Evolutionary conservation across 2,888 invertebrate species (phyloP).

Genomic region (Cryptocephalus moraei): DNA sequence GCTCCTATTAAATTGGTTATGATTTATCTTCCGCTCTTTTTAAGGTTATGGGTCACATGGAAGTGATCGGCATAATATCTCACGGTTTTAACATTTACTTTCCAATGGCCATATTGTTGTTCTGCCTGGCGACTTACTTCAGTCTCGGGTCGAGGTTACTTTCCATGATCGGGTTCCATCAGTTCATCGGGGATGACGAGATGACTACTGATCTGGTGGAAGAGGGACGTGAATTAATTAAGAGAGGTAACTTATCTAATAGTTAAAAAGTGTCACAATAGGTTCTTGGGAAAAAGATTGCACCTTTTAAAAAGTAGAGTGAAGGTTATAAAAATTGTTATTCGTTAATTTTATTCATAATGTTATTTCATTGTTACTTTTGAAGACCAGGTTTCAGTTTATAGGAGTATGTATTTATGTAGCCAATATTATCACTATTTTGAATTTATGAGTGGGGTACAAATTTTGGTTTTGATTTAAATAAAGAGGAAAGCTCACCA

Average conservation of each 20-base stretch:
- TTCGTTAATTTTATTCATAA: not conserved
- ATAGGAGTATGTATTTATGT: too few species aligned
- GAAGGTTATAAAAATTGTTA: not conserved
- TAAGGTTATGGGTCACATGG: constrained; percentile 98
- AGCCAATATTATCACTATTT: too few species aligned
- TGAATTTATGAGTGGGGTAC: too few species aligned
- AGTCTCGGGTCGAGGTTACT: constrained; percentile 85
- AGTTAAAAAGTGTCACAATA: not conserved
- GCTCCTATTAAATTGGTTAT: not conserved
- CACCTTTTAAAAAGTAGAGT: too few species aligned
- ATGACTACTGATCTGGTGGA: constrained; percentile 89
- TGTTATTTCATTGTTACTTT: not conserved
- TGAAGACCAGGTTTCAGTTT: too few species aligned
- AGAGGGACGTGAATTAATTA: constrained; percentile 86
- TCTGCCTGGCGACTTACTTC: constrained; percentile 90
- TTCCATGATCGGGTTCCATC: constrained; percentile 89
- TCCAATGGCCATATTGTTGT: constrained; percentile 89
- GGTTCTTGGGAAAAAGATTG: too few species aligned
- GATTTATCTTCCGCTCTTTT: constrained; percentile 1
- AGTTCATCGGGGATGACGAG: constrained; percentile 91
- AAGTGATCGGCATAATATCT: constrained; percentile 91
- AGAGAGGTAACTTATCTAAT: constrained; percentile 53
- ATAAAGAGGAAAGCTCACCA: too few species aligned
- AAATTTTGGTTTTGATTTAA: too few species aligned
- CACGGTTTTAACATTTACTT: constrained; percentile 99